Evolutionary conservation across 2,888 invertebrate genomes (phyloP), one percentile per base, ranked within the genome.

Genomic region (Argyresthia goedartella): DNA sequence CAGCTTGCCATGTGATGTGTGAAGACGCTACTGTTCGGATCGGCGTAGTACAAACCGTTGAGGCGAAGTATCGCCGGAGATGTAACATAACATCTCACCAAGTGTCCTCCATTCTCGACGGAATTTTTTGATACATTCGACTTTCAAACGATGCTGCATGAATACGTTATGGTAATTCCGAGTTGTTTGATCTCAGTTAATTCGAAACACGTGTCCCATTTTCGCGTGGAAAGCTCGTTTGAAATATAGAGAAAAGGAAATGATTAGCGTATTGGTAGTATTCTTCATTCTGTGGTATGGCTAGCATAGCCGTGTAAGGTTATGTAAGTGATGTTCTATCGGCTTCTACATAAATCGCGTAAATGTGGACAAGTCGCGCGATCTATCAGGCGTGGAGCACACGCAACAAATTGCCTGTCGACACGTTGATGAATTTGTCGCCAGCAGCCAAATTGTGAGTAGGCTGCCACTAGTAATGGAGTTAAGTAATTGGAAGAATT

Each of bases 351-450:
- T 84, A 84, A 84, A 84, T 84, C 73, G 62, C 61, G 69, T 71
- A 70, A 76, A 82, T 78, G 84, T 78, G 75, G 81, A 78, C 81
- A 76, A 80, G 76, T 78, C 67, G 64, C 64, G 68, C 75, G 76
- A 81, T 84, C 77, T 77, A 79, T 84, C 81, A 81, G 79, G 76
- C 80, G 78, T 77, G 77, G 78, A 80, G 79, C 81, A 76, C 74
- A 75, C 74, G 75, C 81, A 81, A 84, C 82, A 76, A 84, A 84
- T 81, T 80, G 75, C 75, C 81, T 77, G 85, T 84, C 84, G 78
- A 76, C 80, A 63, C 66, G 67, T 75, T 82, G 85, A 85, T 81
- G 80, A 80, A 85, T 85, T 71, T 74, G 85, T 81, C 84, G 82
- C 84, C 84, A 73, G 64, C 64, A 66, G 71, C 76, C 77, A 56